A percentile compares a stretch with the other conserved stretches of the same genome.
phyloP scores from a whole-genome alignment of 2,888 invertebrate genomes.

The Drosophila acutilabella region DNA sequence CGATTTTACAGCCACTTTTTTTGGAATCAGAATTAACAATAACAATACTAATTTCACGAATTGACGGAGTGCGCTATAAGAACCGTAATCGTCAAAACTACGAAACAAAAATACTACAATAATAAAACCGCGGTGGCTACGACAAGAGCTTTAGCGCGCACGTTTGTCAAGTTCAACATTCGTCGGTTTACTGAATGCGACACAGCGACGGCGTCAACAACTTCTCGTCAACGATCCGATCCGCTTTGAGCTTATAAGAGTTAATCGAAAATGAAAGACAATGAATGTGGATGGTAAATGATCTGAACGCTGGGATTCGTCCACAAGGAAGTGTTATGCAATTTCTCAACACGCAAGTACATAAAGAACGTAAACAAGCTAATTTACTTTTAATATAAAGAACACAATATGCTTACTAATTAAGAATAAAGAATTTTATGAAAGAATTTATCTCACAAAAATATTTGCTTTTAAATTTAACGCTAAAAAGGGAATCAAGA shows the following conservation, averaged over 20 bases:
- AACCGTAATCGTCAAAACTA: conserved; percentile 19
- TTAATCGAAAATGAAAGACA: conserved; percentile 29
- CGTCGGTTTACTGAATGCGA: conserved; percentile 77
- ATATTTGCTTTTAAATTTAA: not conserved
- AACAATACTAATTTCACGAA: conserved; percentile 1
- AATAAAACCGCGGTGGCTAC: conserved; percentile 11
- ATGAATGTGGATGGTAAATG: conserved; percentile 22
- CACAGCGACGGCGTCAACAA: conserved; percentile 42
- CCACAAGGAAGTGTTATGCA: conserved; percentile 23
- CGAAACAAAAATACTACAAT: not conserved
- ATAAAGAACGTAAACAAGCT: not conserved
- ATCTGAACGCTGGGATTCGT: conserved; percentile 7
- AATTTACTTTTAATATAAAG: not conserved
- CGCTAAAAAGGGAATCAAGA: not conserved
- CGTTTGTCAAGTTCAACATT: conserved; percentile 77
- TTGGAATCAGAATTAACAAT: conserved; percentile 11
- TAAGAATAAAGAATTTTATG: no score
- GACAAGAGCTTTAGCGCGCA: conserved; percentile 55
- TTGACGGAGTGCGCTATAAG: not conserved
- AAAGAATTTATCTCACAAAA: not conserved
- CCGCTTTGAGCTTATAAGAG: conserved; percentile 24
- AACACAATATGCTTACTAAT: no score
- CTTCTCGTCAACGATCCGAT: conserved; percentile 41
- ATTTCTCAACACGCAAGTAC: not conserved
- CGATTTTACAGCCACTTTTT: conserved; percentile 1